These are phyloP conservation scores for Sminthopsis crassicaudata DNA, from an alignment of 2,113 vertebrate species.

Conservation along the genomic window DNA sequence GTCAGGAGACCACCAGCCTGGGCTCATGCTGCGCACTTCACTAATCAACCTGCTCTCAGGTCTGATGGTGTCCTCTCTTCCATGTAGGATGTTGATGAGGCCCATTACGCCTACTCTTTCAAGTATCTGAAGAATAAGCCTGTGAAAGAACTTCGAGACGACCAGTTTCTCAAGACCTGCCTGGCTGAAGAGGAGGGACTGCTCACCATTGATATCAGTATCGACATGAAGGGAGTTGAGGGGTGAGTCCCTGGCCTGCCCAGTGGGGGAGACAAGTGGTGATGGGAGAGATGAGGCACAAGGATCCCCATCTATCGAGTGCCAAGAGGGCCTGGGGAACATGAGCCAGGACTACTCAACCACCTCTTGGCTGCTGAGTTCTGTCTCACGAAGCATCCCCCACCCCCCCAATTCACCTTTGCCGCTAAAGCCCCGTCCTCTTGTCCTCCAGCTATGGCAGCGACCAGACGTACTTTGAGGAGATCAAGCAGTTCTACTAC, in stretches of 20 bases:
- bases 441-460: conserved; percentile 88
- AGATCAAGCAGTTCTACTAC: conserved; percentile 99
- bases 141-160: conserved; percentile 96
- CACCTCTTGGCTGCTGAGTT: neutral
- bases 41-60: neutral
- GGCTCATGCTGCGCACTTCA: neutral
- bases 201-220: conserved; percentile 94
- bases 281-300: neutral
- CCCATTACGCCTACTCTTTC: conserved; percentile 97
- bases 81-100: conserved; percentile 94
- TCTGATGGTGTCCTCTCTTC: conserved; percentile 9
- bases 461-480: conserved; percentile 98
- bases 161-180: conserved; percentile 98
- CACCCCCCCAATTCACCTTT: neutral
- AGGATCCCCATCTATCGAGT: neutral
- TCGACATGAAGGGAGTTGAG: conserved; percentile 97
- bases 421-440: neutral
- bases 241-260: conserved; percentile 84
- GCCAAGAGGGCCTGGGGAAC: neutral
- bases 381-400: neutral
- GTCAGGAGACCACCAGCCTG: neutral
- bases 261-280: neutral
- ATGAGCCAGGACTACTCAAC: neutral
- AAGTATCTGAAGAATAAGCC: conserved; percentile 99
- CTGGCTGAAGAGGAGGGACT: conserved; percentile 94